Conservation (phyloP, 1,140 invertebrate species). For the Aphaenogaster ashmeadi region DNA sequence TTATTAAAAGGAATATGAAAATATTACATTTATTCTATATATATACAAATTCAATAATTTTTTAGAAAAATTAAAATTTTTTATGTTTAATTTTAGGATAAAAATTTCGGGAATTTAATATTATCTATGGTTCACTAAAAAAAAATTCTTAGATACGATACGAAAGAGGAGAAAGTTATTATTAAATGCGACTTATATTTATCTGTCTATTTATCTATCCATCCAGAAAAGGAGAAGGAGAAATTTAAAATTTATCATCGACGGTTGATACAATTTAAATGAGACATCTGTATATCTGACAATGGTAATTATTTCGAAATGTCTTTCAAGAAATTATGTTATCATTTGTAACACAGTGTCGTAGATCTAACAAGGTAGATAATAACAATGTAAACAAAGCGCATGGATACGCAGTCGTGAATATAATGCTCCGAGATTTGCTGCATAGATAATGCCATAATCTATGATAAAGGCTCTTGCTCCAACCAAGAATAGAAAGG, state of each 20-base stretch:
- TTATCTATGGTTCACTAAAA: neutral
- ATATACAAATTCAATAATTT: neutral
- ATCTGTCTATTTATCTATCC: neutral
- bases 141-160: neutral
- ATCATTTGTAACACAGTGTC: neutral
- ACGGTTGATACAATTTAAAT: neutral
- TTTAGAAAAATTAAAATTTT: neutral
- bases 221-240: neutral
- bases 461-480: slow-evolving; percentile 11
- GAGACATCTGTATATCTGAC: slow-evolving; percentile 12
- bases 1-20: neutral
- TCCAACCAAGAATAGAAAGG: neutral
- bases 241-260: neutral
- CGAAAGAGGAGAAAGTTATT: neutral
- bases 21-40: neutral
- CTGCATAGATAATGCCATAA: slow-evolving; percentile 30
- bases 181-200: neutral
- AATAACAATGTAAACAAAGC: slow-evolving; percentile 45
- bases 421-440: slow-evolving; percentile 30
- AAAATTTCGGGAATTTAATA: neutral
- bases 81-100: neutral
- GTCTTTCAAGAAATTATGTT: slow-evolving; percentile 17
- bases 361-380: slow-evolving; percentile 41
- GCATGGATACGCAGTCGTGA: slow-evolving; percentile 1
- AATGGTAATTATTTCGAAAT: slow-evolving; percentile 19